Conservation (phyloP, 2,113 vertebrate genomes). For the Aspiorhynchus laticeps region DNA sequence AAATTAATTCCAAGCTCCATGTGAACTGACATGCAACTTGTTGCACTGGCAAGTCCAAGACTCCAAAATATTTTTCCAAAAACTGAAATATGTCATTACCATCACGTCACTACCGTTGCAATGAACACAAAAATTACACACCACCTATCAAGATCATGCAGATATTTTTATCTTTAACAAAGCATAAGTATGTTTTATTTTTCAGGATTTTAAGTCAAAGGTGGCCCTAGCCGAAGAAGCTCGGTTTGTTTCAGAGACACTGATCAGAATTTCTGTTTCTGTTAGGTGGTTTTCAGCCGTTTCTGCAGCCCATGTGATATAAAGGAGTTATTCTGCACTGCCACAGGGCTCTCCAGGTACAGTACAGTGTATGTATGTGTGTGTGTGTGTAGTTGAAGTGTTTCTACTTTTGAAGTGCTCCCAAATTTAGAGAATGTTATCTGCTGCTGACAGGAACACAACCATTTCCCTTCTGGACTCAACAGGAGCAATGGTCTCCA, state of each 20-base stretch:
- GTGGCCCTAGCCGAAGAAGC: not conserved
- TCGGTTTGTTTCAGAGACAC: not conserved
- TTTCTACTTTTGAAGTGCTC: constrained; percentile 46
- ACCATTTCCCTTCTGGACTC: constrained; percentile 86
- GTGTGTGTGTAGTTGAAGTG: constrained; percentile 28
- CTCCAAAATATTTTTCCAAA: not conserved
- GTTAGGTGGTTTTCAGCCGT: constrained; percentile 75
- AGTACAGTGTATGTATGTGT: constrained; percentile 18
- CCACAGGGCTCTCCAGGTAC: constrained; percentile 71
- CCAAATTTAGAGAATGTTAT: constrained; percentile 46
- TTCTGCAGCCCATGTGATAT: constrained; percentile 77
- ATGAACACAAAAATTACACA: not conserved
- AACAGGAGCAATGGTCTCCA: constrained; percentile 88
- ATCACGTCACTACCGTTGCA: not conserved
- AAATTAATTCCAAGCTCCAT: not conserved
- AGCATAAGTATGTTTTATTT: not conserved
- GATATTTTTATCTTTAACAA: not conserved
- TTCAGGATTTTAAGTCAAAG: not conserved
- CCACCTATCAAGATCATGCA: not conserved
- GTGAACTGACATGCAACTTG: not conserved
- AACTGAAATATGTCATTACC: not conserved
- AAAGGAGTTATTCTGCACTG: constrained; percentile 74
- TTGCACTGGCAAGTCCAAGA: not conserved
- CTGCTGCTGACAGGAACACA: constrained; percentile 82
- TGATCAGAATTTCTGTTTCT: constrained; percentile 33